A percentile compares a stretch with the other conserved stretches of the same genome.
phyloP scores from a whole-genome alignment of 2,113 vertebrate species.

The Cynoglossus semilaevis region DNA sequence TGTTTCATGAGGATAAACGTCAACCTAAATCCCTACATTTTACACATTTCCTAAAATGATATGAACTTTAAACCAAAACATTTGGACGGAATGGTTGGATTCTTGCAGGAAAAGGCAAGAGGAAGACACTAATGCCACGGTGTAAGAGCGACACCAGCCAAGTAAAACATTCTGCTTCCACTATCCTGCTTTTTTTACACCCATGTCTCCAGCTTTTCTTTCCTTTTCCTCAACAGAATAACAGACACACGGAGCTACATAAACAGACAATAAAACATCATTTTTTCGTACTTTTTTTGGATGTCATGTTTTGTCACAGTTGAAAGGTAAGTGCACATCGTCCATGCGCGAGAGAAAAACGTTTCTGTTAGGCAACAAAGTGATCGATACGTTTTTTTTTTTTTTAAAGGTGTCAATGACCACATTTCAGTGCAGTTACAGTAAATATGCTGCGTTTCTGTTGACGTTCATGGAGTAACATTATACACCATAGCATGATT shows the following conservation, averaged over 20 bases:
- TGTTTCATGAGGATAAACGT: slow-evolving; percentile 32
- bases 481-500: slow-evolving; percentile 38
- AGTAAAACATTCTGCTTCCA: background rate
- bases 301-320: slow-evolving; percentile 46
- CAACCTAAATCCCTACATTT: slow-evolving; percentile 27
- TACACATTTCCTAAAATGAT: slow-evolving; percentile 43
- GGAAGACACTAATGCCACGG: slow-evolving; percentile 31
- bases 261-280: slow-evolving; percentile 33
- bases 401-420: background rate
- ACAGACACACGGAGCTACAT: slow-evolving; percentile 50
- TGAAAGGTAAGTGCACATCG: slow-evolving; percentile 50
- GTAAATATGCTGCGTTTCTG: slow-evolving; percentile 57
- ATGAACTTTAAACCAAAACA: slow-evolving; percentile 7
- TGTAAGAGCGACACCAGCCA: slow-evolving; percentile 23
- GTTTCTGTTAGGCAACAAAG: slow-evolving; percentile 59
- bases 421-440: slow-evolving; percentile 47
- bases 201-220: background rate
- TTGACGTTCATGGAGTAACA: slow-evolving; percentile 36
- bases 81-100: background rate
- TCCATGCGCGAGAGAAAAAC: slow-evolving; percentile 41
- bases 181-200: background rate
- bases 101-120: slow-evolving; percentile 13
- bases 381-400: slow-evolving; percentile 37
- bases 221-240: slow-evolving; percentile 4
- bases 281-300: slow-evolving; percentile 1